Base-by-base conservation (phyloP, 92 coral and sea anemone species). In the Heliopora coerulea region DNA sequence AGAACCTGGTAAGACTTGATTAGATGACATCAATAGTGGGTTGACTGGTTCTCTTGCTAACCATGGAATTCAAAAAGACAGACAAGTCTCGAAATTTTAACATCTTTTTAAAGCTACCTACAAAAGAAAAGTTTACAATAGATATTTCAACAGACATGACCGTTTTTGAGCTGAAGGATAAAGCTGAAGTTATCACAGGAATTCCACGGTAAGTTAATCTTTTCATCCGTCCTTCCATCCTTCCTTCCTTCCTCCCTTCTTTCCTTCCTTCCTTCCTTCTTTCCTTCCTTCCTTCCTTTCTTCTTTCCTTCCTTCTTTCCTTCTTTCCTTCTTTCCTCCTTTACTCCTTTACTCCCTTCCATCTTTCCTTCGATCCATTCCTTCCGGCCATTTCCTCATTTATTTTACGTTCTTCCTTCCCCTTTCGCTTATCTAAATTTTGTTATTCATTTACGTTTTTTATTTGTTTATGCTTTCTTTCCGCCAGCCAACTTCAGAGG, bases 401-500 rank as follows among this genome's bases (percentile, higher is more conserved):
- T 10, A 10, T 1, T 27, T 46, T 9, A 0, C 44, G 2, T 56
- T 31, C 61, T 56, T 56, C 30, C 30, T 56, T 56, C 30, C 61
- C 30, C 33, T 23, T 23, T 17, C 11, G 1, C 8, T 56, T 17
- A 29, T 56, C n/a, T 8, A 6, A 46, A 6, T 46, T 56, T 56
- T 12, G 9, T 28, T 13, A 17, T 17, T 28, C 11, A 15, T 23
- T 25, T 14, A 12, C 11, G 30, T 8, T 28, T 23, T 68, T 59
- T 42, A 2, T 62, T 27, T 27, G 3, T 3, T 4, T 49, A 11
- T 2, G 0, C 32, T 40, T 23, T 35, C 39, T n/a, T 32, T 31
- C 19, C 18, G 2, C 31, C 30, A 95, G 99, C 17, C 86, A 95
- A 25, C 26, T 95, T 18, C 99, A 89, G 35, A 78, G 99, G 17